A percentile compares a stretch with the other conserved stretches of the same genome.
These are phyloP conservation scores for Probaryconus sp. DNA, from an alignment of 1,140 invertebrate genomes.

Conservation along the genomic window DNA sequence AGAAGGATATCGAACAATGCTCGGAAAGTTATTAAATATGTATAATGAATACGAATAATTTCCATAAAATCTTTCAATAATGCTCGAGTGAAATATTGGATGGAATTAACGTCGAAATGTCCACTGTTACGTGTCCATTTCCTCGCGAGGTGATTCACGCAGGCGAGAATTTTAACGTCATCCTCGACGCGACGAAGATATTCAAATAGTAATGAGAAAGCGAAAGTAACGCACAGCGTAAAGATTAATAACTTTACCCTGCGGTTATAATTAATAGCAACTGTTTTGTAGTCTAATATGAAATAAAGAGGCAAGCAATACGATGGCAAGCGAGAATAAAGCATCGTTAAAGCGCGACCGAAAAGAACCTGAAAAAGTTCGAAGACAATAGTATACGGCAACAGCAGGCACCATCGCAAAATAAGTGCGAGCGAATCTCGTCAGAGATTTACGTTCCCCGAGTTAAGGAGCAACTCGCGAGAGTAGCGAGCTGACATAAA, in stretches of 20 bases:
- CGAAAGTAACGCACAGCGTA: conserved; percentile 15
- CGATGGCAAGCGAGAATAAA: background rate
- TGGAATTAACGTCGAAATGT: too few relatives aligned
- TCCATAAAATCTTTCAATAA: too few relatives aligned
- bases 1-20: too few relatives aligned
- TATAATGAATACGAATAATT: too few relatives aligned
- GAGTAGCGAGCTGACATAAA: conserved; percentile 32
- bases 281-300: conserved; percentile 1
- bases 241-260: conserved; percentile 9
- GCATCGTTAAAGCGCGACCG: conserved; percentile 19
- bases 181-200: background rate
- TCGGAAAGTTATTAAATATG: too few relatives aligned
- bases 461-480: conserved; percentile 1
- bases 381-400: conserved; percentile 22
- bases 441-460: conserved; percentile 31
- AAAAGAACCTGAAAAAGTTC: conserved; percentile 6
- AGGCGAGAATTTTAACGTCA: background rate
- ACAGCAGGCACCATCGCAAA: too few relatives aligned
- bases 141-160: too few relatives aligned
- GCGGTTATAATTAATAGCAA: conserved; percentile 8
- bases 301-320: background rate
- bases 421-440: background rate
- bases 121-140: too few relatives aligned
- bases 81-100: too few relatives aligned
- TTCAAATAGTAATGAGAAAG: conserved; percentile 16